These are phyloP conservation scores for Liasis olivaceus DNA, from an alignment of 2,797 vertebrate species.

Conservation along the genomic window DNA sequence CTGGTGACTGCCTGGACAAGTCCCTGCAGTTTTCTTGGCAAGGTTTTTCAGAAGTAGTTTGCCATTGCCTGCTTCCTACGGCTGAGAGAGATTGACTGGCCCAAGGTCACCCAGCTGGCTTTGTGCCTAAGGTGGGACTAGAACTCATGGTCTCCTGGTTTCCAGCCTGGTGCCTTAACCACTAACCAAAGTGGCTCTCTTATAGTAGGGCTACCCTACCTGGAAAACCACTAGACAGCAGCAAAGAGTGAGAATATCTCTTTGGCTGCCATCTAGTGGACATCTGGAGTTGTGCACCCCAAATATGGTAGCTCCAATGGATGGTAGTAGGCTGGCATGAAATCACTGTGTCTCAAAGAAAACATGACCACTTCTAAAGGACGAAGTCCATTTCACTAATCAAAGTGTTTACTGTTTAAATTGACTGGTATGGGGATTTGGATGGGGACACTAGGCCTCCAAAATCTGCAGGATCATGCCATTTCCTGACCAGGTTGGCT, in stretches of 20 bases:
- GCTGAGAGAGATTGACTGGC: too few species aligned
- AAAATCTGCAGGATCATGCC: neutral
- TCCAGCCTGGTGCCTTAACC: neutral
- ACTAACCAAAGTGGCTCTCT: neutral
- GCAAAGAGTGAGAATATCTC: neutral
- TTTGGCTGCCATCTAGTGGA: neutral
- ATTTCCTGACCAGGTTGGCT: neutral
- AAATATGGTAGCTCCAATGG: neutral
- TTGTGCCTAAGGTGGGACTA: too few species aligned
- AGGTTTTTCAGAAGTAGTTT: too few species aligned
- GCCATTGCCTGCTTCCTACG: too few species aligned
- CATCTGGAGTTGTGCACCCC: neutral
- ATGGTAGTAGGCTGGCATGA: neutral
- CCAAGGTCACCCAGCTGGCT: too few species aligned
- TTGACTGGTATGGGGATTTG: neutral
- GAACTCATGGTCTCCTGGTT: neutral
- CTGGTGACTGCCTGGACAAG: neutral
- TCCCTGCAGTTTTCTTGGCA: neutral
- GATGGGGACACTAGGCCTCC: neutral
- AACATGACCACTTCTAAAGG: neutral
- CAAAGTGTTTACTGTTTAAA: neutral
- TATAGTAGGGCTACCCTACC: neutral
- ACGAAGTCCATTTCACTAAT: neutral
- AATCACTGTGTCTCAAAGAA: neutral
- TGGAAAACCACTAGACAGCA: neutral